Evolutionary conservation across 2,888 invertebrate genomes (phyloP).

Genomic region (Spilarctia lutea): DNA sequence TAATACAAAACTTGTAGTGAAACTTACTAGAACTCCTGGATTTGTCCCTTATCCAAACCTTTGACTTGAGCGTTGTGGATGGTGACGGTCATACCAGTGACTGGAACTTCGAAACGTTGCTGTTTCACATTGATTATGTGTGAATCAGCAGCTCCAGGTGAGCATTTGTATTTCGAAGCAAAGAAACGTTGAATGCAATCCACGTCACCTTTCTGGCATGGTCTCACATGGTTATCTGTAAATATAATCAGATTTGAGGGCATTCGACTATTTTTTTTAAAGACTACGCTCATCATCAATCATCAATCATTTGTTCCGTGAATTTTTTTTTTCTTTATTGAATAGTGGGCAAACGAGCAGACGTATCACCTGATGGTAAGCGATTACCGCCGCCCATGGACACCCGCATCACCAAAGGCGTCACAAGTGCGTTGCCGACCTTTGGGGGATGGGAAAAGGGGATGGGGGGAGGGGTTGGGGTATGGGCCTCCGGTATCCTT

Average conservation of each 20-base stretch:
- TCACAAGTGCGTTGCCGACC: too few species aligned
- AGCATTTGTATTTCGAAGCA: neutral
- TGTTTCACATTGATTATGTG: neutral
- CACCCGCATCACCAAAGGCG: too few species aligned
- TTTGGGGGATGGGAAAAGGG: too few species aligned
- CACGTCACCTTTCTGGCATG: neutral
- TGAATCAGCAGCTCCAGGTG: neutral
- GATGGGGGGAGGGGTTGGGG: too few species aligned
- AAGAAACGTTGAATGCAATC: slow-evolving; percentile 1
- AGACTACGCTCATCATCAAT: too few species aligned
- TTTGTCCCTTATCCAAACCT: neutral
- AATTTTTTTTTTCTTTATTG: too few species aligned
- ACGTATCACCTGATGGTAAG: too few species aligned
- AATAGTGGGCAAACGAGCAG: too few species aligned
- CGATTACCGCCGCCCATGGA: too few species aligned
- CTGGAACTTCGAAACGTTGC: neutral
- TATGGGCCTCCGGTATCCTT: too few species aligned
- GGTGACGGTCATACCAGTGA: neutral
- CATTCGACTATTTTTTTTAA: too few species aligned
- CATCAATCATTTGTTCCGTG: too few species aligned
- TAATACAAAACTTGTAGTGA: neutral
- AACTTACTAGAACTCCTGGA: neutral
- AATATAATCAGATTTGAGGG: neutral
- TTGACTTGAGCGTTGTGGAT: neutral
- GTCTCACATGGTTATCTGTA: neutral